These are phyloP conservation scores for Urophycis tenuis DNA, from an alignment of 2,797 vertebrate species.

Conservation along the genomic window DNA sequence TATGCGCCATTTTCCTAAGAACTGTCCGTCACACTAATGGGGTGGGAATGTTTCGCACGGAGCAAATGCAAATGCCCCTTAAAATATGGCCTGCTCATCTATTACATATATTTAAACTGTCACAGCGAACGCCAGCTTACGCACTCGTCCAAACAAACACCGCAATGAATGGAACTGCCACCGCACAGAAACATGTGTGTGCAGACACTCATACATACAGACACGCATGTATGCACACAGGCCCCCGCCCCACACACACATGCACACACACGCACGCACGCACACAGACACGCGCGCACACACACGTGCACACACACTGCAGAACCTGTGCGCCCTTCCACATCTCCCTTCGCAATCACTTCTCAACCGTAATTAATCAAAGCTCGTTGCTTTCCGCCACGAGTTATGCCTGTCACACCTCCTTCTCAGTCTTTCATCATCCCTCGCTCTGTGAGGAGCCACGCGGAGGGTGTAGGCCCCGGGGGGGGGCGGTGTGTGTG, in stretches of 20 bases:
- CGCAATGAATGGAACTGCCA: not conserved
- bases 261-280: constrained; percentile 35
- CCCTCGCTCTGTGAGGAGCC: constrained; percentile 57
- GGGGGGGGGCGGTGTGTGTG: no score
- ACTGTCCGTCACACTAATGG: not conserved
- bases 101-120: constrained; percentile 18
- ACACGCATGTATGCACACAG: no score
- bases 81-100: not conserved
- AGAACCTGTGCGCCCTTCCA: constrained; percentile 41
- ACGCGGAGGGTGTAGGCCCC: constrained; percentile 58
- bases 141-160: not conserved
- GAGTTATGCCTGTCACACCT: constrained; percentile 62
- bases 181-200: no score
- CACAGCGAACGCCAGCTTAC: constrained; percentile 19
- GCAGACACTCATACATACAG: not conserved
- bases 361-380: constrained; percentile 69
- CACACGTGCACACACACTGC: constrained; percentile 27
- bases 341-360: constrained; percentile 58
- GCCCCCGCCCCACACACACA: constrained; percentile 3
- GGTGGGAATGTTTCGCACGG: constrained; percentile 1
- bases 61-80: not conserved
- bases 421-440: constrained; percentile 70
- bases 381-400: constrained; percentile 51
- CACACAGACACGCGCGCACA: constrained; percentile 21
- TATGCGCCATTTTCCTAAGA: not conserved